phyloP scores from a whole-genome alignment of 2,113 vertebrate species.

The Callospermophilus lateralis region DNA sequence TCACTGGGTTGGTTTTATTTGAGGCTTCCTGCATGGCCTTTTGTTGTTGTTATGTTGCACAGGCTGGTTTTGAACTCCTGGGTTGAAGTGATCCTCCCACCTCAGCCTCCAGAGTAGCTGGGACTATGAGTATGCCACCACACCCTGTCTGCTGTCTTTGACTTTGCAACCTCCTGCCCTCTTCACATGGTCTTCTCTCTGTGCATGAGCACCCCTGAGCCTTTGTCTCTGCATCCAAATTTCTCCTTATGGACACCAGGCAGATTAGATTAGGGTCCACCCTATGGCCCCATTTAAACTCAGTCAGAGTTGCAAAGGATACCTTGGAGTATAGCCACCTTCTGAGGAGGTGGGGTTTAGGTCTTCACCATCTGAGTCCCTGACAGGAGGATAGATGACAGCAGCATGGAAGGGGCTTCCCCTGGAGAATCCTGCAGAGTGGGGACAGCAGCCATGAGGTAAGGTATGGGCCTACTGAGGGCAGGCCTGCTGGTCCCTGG shows the following conservation, averaged over 20 bases:
- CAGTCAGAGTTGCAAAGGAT: background rate
- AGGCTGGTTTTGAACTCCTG: background rate
- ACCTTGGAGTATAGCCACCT: background rate
- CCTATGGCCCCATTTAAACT: background rate
- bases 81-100: background rate
- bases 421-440: background rate
- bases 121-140: too few relatives aligned
- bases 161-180: background rate
- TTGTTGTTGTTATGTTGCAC: background rate
- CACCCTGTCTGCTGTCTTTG: background rate
- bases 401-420: too few relatives aligned
- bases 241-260: background rate
- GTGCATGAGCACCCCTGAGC: background rate
- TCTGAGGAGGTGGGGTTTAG: background rate
- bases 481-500: background rate
- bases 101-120: background rate
- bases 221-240: background rate
- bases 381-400: background rate
- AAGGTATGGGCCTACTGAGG: background rate
- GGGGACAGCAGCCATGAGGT: accelerated
- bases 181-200: background rate
- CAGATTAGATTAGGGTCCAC: background rate
- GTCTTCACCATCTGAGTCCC: background rate
- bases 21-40: background rate
- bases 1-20: background rate